A percentile compares a stretch with the other conserved stretches of the same genome.
Evolutionary conservation across 1,140 invertebrate species (phyloP).

Genomic region (Ectropis grisescens): DNA sequence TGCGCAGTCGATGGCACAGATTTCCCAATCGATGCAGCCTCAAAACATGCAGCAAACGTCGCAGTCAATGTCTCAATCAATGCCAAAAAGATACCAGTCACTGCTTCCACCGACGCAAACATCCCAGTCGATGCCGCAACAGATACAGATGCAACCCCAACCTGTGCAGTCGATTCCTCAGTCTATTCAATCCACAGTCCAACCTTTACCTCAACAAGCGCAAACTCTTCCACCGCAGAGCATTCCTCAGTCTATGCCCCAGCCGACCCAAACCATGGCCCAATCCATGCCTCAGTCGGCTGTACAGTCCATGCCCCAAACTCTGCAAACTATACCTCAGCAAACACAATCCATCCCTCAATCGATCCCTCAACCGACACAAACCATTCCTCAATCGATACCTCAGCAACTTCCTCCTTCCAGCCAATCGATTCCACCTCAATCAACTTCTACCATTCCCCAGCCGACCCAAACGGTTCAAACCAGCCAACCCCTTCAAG

Average conservation of each 20-base stretch:
- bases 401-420: not conserved
- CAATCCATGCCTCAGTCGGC: not conserved
- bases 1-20: slow-evolving; percentile 15
- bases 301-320: not conserved
- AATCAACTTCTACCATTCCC: slow-evolving; percentile 4
- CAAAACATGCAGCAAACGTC: slow-evolving; percentile 11
- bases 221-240: slow-evolving; percentile 3
- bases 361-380: too few species aligned
- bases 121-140: slow-evolving; percentile 7
- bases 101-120: slow-evolving; percentile 4
- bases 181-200: slow-evolving; percentile 2
- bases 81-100: not conserved
- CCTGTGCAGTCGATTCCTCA: slow-evolving; percentile 2
- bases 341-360: too few species aligned
- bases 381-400: not conserved
- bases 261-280: slow-evolving; percentile 1
- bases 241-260: slow-evolving; percentile 1
- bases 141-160: slow-evolving; percentile 4
- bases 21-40: slow-evolving; percentile 14
- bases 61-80: slow-evolving; percentile 8
- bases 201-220: slow-evolving; percentile 3
- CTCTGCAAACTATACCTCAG: too few species aligned
- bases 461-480: slow-evolving; percentile 5
- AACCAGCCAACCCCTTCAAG: too few species aligned
- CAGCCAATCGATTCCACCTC: slow-evolving; percentile 1